These are phyloP conservation scores for Holcopasites calliopsidis DNA, from an alignment of 1,140 invertebrate species.

Conservation along the genomic window DNA sequence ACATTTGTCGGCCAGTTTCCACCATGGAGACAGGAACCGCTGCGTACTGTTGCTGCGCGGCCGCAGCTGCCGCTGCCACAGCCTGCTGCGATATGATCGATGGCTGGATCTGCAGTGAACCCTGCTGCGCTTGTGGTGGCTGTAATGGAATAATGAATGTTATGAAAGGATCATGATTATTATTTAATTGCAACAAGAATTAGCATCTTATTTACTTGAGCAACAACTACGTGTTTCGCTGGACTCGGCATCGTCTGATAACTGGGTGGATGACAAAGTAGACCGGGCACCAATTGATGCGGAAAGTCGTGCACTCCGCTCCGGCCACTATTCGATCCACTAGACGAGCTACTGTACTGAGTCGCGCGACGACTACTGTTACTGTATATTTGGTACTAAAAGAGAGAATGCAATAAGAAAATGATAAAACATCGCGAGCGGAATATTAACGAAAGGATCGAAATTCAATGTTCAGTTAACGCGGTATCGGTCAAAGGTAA, in stretches of 20 bases:
- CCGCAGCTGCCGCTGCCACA: conserved; percentile 79
- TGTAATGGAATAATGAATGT: conserved; percentile 16
- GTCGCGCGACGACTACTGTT: conserved; percentile 85
- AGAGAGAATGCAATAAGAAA: conserved; percentile 39
- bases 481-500: not conserved
- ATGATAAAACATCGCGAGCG: not conserved
- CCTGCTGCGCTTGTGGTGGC: conserved; percentile 77
- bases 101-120: conserved; percentile 84
- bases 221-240: conserved; percentile 94
- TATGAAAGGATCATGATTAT: not conserved
- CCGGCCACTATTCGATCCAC: conserved; percentile 74
- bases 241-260: conserved; percentile 92
- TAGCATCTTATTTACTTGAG: conserved; percentile 72
- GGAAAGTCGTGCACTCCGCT: conserved; percentile 84
- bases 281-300: conserved; percentile 93
- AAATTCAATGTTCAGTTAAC: not conserved
- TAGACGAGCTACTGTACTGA: conserved; percentile 77
- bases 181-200: not conserved
- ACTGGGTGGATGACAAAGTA: conserved; percentile 90
- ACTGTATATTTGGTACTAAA: conserved; percentile 94
- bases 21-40: conserved; percentile 93
- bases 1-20: conserved; percentile 86
- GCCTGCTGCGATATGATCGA: conserved; percentile 86
- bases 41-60: conserved; percentile 89
- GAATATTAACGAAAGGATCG: not conserved